A percentile compares a stretch with the other conserved stretches of the same genome.
Evolutionary conservation across 2,113 vertebrate genomes (phyloP).

Genomic region (Cettia cetti): DNA sequence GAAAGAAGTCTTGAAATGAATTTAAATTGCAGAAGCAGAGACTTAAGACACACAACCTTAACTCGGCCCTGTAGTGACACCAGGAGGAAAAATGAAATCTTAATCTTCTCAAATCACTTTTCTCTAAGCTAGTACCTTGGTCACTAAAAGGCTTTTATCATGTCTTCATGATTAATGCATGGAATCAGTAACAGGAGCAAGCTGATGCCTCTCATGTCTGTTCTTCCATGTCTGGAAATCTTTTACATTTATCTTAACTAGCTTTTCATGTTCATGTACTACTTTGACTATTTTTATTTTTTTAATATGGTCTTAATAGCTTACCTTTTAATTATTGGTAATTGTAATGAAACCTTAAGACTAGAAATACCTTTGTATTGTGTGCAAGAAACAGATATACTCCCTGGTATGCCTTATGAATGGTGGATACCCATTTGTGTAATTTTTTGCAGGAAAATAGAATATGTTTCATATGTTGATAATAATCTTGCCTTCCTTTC

Average conservation of each 20-base stretch:
- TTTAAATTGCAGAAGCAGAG: neutral
- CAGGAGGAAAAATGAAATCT: conserved; percentile 11
- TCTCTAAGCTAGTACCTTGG: neutral
- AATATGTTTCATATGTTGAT: neutral
- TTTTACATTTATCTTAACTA: neutral
- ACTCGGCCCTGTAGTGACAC: conserved; percentile 11
- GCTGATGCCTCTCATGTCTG: neutral
- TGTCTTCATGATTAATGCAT: conserved; percentile 7
- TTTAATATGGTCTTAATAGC: neutral
- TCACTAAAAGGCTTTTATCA: neutral
- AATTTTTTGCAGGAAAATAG: neutral
- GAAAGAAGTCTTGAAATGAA: neutral
- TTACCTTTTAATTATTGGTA: neutral
- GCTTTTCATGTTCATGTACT: neutral
- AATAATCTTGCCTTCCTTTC: neutral
- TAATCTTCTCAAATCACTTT: neutral
- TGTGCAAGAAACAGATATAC: neutral
- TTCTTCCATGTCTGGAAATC: neutral
- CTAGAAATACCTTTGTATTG: neutral
- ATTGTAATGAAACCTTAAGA: neutral
- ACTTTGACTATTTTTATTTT: neutral
- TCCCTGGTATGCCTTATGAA: neutral
- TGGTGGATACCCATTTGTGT: neutral
- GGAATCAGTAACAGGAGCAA: neutral
- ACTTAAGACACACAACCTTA: neutral